Base-by-base conservation (phyloP, 2,888 invertebrate species). In the Cylindroiulus punctatus region DNA sequence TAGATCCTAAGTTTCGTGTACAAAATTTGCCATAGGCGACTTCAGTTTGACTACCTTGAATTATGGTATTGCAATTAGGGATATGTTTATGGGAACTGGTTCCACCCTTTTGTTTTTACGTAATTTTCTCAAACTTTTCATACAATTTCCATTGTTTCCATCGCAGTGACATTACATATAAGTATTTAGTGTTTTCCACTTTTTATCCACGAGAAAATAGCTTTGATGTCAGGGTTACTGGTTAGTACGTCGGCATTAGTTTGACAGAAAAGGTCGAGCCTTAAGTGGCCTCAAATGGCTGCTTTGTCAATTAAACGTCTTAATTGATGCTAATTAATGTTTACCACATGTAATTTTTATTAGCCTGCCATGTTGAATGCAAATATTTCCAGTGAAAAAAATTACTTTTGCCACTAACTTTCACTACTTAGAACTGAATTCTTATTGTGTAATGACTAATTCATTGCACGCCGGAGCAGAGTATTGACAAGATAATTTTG, bases 71-170 rank as follows among this genome's bases (percentile, higher is more conserved):
- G 26, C 26, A 26, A 65, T 65, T 26, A 2, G 26, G 26, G 26
- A 65, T 65, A 22, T 65, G 65, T 52, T 8, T 8, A n/a, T 65
- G 65, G 65, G 26, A 65, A 65, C 65, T 26, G 65, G 65, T 65
- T n/a, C 26, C 10, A 65, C 65, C 65, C 26, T 65, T 65, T 65
- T n/a, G n/a, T 26, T 65, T 65, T 65, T 65, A 65, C 10, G 22
- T 26, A 65, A 65, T 65, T 65, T 65, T 65, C 65, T 26, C 12
- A 22, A 5, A n/a, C 22, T 57, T 22, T 5, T 22, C 57, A n/a
- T n/a, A n/a, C 12, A 65, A 65, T 65, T 65, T 65, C 26, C 26
- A 26, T 65, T 65, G 65, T 65, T 8, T 65, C 26, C 8, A 65
- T 65, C 10, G 65, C 65, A 65, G n/a, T 65, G 26, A 65, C 65